Base-by-base conservation (phyloP, 2,888 invertebrate species). In the Aporophyla nigra region DNA sequence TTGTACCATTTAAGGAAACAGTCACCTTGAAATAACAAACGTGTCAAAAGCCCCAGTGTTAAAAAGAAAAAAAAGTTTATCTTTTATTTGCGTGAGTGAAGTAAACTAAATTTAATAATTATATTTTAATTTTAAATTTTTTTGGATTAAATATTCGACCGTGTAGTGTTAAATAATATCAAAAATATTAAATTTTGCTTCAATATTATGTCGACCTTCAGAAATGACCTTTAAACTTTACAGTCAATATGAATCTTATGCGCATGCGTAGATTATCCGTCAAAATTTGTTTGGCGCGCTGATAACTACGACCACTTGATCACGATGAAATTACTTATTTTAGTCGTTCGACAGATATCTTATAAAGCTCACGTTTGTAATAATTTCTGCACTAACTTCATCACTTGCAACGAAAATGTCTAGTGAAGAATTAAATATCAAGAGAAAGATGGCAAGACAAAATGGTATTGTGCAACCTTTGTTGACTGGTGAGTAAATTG, bases 391-490 rank as follows among this genome's bases (percentile, higher is more conserved):
- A 73, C 63, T 84, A 81, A 83, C 74, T 86, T 87, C 71, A 82
- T 84, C 80, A 82, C 74, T 91, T 87, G 63, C 87, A 88, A 86
- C 90, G 88, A 94, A 93, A 91, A 96, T 96, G 96, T 96, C 95
- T 87, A 93, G 91, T 91, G 91, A 92, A 84, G 92, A 94, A 89
- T 89, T 92, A 80, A 82, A 88, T 82, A 90, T 81, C 83, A 93
- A 88, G 82, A 92, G 91, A 90, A 94, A 92, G 91, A 97, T 97
- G 95, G 96, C 97, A 87, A 97, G 97, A 72, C 98, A 98, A 93
- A 98, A 98, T 97, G 98, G 98, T 88, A 98, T 99, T 91, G 98
- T 99, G 86, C 99, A 99, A 96, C 99, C 99, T 71, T 97, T 99
- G 80, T 97, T 99, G 82, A 99, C 99, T 95, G 99, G 99, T 99